phyloP scores from a whole-genome alignment of 23 tunicate species.

The Aplidium turbinatum region DNA sequence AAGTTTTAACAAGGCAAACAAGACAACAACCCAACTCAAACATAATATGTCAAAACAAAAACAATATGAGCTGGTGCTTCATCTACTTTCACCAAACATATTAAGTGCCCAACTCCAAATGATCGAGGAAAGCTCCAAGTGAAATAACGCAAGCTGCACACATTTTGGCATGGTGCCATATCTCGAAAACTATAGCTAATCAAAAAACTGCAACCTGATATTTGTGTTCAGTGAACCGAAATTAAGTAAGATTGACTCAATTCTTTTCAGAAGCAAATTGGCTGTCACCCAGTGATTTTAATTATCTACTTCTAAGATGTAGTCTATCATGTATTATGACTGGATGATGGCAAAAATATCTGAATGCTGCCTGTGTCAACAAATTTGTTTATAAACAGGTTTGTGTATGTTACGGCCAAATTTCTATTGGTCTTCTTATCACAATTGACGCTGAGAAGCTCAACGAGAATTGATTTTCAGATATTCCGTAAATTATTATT shows the following conservation, averaged over 20 bases:
- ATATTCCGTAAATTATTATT: no score
- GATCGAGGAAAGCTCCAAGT: not conserved
- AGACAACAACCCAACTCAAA: slow-evolving; percentile 14
- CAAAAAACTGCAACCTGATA: slow-evolving; percentile 21
- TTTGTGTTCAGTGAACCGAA: slow-evolving; percentile 30
- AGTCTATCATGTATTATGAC: no score
- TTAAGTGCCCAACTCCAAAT: no score
- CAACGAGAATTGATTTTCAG: no score
- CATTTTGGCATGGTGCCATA: slow-evolving; percentile 13
- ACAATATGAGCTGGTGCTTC: not conserved
- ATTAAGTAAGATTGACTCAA: slow-evolving; percentile 27
- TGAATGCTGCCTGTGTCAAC: no score
- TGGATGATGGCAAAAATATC: no score
- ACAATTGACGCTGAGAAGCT: no score
- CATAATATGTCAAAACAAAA: slow-evolving; percentile 2
- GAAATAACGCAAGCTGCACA: not conserved
- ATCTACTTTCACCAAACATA: not conserved
- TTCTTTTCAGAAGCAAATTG: slow-evolving; percentile 25
- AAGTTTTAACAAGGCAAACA: not conserved
- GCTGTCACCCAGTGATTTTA: slow-evolving; percentile 31
- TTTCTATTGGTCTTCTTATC: no score
- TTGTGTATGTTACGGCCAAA: no score
- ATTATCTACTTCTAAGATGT: no score
- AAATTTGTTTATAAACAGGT: no score
- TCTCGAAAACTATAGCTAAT: slow-evolving; percentile 28